These are phyloP conservation scores for Mimachlamys varia DNA, from an alignment of 2,888 invertebrate species.

Conservation along the genomic window DNA sequence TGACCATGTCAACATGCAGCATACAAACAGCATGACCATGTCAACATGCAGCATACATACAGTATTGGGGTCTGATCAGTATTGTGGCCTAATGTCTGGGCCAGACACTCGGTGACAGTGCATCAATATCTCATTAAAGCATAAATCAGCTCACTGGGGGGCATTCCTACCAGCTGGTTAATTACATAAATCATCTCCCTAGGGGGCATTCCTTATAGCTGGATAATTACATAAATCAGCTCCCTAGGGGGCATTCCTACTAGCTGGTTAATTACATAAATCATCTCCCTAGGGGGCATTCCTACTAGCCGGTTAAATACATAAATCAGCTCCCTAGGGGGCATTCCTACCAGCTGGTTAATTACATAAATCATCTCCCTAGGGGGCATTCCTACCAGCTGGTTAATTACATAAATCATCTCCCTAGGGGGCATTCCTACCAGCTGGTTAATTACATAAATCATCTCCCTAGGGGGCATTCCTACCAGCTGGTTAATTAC, in stretches of 20 bases:
- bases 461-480: neutral
- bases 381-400: neutral
- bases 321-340: neutral
- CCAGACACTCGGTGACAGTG: neutral
- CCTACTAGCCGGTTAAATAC: neutral
- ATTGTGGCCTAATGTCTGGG: neutral
- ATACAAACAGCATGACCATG: neutral
- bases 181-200: neutral
- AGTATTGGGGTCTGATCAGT: neutral
- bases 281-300: neutral
- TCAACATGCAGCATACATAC: neutral
- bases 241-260: neutral
- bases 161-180: neutral
- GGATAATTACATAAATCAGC: neutral
- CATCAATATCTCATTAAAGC: neutral
- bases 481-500: neutral
- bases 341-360: neutral
- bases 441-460: neutral
- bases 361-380: neutral
- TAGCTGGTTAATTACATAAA: neutral
- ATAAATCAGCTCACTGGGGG: conserved; percentile 5
- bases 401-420: neutral
- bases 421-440: neutral
- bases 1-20: neutral
- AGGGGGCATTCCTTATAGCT: neutral